Conservation (phyloP, 2,888 invertebrate genomes). For the Diaperis boleti region DNA sequence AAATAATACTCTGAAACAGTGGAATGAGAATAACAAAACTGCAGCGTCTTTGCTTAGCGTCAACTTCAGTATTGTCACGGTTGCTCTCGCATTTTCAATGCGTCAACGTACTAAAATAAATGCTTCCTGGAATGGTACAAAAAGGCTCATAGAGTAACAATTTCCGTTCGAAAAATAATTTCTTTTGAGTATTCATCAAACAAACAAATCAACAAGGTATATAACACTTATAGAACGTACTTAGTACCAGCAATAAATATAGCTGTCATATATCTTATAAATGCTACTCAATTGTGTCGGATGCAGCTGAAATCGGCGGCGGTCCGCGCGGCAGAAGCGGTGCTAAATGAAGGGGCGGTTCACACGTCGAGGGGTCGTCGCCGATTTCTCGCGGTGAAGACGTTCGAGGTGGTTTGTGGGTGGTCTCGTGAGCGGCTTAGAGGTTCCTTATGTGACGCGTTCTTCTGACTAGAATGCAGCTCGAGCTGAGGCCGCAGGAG, state of each 20-base stretch:
- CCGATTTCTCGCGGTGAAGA: slow-evolving; percentile 29
- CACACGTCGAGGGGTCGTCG: slow-evolving; percentile 11
- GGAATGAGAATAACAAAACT: slow-evolving; percentile 27
- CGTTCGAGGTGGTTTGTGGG: slow-evolving; percentile 38
- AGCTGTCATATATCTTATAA: slow-evolving; percentile 29
- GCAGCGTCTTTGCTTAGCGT: not conserved
- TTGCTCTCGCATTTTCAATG: slow-evolving; percentile 26
- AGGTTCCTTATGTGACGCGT: slow-evolving; percentile 64
- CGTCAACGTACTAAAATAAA: slow-evolving; percentile 10
- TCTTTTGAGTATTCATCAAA: slow-evolving; percentile 33
- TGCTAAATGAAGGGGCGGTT: slow-evolving; percentile 22
- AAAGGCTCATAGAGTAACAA: slow-evolving; percentile 19
- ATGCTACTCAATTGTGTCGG: slow-evolving; percentile 8
- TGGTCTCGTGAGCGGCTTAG: slow-evolving; percentile 53
- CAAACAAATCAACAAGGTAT: slow-evolving; percentile 33
- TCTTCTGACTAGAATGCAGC: slow-evolving; percentile 78
- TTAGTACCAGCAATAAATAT: slow-evolving; percentile 26
- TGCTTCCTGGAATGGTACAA: slow-evolving; percentile 27
- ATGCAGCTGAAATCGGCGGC: slow-evolving; percentile 17
- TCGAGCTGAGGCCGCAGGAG: slow-evolving; percentile 83
- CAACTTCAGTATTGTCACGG: slow-evolving; percentile 32
- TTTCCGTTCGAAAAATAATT: slow-evolving; percentile 16
- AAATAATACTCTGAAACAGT: slow-evolving; percentile 36
- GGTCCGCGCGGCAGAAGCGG: slow-evolving; percentile 22
- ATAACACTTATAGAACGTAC: slow-evolving; percentile 29